phyloP scores from a whole-genome alignment of 2,888 invertebrate genomes.

The Tenthredo amoena region DNA sequence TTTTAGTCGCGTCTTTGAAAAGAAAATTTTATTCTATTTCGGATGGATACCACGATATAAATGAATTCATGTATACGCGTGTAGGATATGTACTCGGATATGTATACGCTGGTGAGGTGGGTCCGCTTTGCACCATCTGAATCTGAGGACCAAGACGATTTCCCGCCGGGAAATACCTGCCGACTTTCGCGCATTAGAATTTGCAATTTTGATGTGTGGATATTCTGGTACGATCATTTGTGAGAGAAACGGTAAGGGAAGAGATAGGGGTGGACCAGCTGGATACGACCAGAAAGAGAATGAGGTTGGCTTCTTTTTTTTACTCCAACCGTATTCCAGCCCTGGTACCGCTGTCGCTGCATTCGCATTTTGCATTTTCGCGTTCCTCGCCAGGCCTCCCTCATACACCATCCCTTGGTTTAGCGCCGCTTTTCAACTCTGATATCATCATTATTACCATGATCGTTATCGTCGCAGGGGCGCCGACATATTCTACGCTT shows the following conservation, averaged over 20 bases:
- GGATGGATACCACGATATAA: neutral
- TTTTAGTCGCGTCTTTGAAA: neutral
- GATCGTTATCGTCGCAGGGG: constrained; percentile 14
- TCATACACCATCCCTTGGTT: neutral
- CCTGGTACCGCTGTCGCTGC: neutral
- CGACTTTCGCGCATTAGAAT: constrained; percentile 47
- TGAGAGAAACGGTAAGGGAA: neutral
- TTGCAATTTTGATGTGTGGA: constrained; percentile 60
- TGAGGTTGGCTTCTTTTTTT: neutral
- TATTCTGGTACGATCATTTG: constrained; percentile 12
- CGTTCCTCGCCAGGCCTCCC: neutral
- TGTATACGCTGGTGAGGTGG: constrained; percentile 10
- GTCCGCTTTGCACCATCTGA: neutral
- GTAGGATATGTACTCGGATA: constrained; percentile 13
- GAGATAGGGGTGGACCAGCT: neutral
- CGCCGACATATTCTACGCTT: constrained; percentile 34
- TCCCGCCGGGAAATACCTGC: constrained; percentile 46
- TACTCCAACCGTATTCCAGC: neutral
- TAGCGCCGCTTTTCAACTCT: constrained; percentile 18
- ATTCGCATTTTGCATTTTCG: constrained; percentile 15
- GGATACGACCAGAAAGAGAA: constrained; percentile 10
- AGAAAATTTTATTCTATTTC: neutral
- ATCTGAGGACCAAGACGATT: neutral
- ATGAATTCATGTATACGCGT: neutral
- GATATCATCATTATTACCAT: constrained; percentile 31